Conservation (phyloP, 1,140 invertebrate genomes). For the Lordiphosa collinella region DNA sequence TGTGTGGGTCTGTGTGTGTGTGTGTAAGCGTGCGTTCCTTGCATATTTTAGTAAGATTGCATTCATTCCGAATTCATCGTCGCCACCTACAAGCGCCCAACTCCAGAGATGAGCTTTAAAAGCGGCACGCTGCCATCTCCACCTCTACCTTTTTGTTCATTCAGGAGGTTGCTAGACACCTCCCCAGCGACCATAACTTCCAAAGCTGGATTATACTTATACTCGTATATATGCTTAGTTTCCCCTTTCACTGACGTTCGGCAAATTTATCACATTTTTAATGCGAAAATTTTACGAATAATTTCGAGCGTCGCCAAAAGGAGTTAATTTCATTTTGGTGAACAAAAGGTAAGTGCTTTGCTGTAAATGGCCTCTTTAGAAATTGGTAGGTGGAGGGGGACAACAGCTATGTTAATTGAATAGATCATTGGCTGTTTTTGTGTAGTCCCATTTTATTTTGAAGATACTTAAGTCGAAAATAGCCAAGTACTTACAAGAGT, state of each 20-base stretch:
- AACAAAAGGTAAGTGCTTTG: conserved; percentile 23
- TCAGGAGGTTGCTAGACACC: conserved; percentile 1
- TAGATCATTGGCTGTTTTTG: conserved; percentile 1
- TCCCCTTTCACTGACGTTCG: conserved; percentile 21
- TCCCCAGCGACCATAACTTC: conserved; percentile 17
- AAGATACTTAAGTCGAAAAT: not conserved
- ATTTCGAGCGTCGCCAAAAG: conserved; percentile 24
- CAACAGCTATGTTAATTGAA: not conserved
- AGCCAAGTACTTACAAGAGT: conserved; percentile 1
- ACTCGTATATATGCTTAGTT: conserved; percentile 34
- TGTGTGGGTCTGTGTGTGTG: conserved; percentile 21
- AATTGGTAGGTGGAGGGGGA: not conserved
- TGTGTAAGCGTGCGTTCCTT: conserved; percentile 56
- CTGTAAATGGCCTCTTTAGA: not conserved
- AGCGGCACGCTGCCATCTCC: not conserved
- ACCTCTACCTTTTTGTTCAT: conserved; percentile 21
- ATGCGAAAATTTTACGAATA: conserved; percentile 17
- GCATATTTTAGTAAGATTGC: conserved; percentile 73
- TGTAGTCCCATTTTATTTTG: not conserved
- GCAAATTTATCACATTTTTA: conserved; percentile 50
- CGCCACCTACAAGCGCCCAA: conserved; percentile 9
- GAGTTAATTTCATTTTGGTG: conserved; percentile 50
- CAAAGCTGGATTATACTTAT: conserved; percentile 34
- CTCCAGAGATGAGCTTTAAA: not conserved
- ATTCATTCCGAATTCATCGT: conserved; percentile 63